Conservation (phyloP, 2,113 vertebrate genomes). For the Lepus timidus region DNA sequence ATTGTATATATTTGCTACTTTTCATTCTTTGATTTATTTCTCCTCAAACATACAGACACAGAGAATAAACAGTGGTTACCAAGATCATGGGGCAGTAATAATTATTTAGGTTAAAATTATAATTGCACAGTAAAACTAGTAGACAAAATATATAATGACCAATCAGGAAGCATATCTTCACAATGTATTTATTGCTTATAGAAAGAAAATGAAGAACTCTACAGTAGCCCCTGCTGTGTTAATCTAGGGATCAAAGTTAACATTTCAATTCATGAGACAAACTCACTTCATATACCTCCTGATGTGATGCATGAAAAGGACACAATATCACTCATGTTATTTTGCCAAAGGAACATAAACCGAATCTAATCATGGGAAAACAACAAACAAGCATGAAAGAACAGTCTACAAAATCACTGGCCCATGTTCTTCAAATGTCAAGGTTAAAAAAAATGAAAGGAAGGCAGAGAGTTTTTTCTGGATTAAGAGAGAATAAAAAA, state of each 20-base stretch:
- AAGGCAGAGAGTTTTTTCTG: not conserved
- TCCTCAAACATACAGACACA: not conserved
- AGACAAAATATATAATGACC: not conserved
- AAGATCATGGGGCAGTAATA: not conserved
- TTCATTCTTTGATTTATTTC: not conserved
- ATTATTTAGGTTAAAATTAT: not conserved
- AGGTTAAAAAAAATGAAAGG: not conserved
- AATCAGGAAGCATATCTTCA: not conserved
- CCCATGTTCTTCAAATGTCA: not conserved
- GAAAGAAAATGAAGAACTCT: not conserved
- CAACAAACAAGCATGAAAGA: not conserved
- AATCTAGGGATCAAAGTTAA: not conserved
- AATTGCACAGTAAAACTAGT: not conserved
- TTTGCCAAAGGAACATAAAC: not conserved
- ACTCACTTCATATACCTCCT: not conserved
- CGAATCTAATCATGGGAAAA: not conserved
- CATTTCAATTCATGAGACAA: not conserved
- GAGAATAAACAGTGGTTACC: not conserved
- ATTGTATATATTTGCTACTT: not conserved
- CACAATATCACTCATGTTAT: not conserved
- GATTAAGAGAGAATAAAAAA: conserved; percentile 26
- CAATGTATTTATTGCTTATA: not conserved
- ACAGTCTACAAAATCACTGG: not conserved
- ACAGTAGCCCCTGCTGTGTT: not conserved
- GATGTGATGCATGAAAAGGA: not conserved